Evolutionary conservation across 2,888 invertebrate genomes (phyloP), one percentile per base, ranked within the genome.

Genomic region (Thereva nobilitata): DNA sequence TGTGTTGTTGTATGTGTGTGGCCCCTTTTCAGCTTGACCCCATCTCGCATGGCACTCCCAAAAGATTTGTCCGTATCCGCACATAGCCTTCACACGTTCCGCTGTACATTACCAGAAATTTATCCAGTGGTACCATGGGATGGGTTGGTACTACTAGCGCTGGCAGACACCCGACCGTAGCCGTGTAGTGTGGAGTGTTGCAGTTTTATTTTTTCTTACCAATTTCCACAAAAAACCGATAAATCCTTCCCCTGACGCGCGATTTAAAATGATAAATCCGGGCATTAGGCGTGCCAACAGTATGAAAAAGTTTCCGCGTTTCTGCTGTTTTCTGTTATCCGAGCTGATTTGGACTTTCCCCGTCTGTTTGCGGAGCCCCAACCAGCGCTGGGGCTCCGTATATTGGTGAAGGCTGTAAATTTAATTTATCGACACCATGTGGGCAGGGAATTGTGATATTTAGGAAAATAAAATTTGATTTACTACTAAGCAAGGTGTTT

Each of bases 401-500:
- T 61, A 41, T 50, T 61, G 49, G 61, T 61, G 50, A 61, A 50
- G 64, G 53, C 53, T 64, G 64, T 64, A 64, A 64, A 64, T 64
- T 64, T 54, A 64, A 64, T 64, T 64, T 64, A 64, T 64, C 54
- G 64, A 64, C 64, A 64, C 53, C 64, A 64, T 64, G 64, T 64
- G 64, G 64, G 64, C 53, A 41, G 64, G 54, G 54, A 64, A 64
- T 64, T 64, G 54, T 64, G 54, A 64, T 64, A 54, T 64, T 64
- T 64, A 53, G 54, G 64, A 54, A 64, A 64, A 64, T 64, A 64
- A 64, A 64, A 64, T 64, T 53, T 64, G 64, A 64, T 64, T 64
- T 64, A 64, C 53, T 64, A 44, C 64, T 53, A 54, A 64, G 45
- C 53, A 54, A 64, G 45, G 61, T 61, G 50, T 49, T 40, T 40